phyloP scores from a whole-genome alignment of 2,113 vertebrate species.

The Semnornis frantzii region DNA sequence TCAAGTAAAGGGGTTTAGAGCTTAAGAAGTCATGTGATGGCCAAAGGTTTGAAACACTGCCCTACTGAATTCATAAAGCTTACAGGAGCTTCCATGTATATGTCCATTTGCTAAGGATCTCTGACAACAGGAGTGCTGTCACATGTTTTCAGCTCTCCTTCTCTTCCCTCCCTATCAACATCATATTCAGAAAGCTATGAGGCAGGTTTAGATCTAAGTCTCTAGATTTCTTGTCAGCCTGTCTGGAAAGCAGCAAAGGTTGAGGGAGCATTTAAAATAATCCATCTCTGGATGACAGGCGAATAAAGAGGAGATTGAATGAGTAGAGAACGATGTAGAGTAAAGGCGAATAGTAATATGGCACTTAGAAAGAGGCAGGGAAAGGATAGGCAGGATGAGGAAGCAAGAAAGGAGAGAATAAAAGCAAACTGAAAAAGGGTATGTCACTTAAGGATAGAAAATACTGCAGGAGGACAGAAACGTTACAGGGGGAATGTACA shows the following conservation, averaged over 20 bases:
- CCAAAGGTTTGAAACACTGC: neutral
- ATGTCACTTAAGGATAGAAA: neutral
- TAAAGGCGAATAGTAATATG: neutral
- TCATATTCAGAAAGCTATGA: constrained; percentile 18
- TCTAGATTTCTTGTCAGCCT: constrained; percentile 43
- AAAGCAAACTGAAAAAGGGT: neutral
- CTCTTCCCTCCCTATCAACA: neutral
- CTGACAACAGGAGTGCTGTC: neutral
- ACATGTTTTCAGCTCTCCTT: neutral
- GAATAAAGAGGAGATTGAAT: constrained; percentile 34
- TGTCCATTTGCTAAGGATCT: neutral
- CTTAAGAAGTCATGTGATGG: neutral
- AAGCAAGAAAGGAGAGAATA: neutral
- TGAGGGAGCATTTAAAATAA: constrained; percentile 59
- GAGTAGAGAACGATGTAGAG: neutral
- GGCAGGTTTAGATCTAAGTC: constrained; percentile 35
- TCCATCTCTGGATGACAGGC: constrained; percentile 44
- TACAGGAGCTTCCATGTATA: neutral
- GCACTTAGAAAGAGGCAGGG: neutral
- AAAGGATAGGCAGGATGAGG: neutral
- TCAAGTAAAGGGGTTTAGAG: neutral
- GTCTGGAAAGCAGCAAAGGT: constrained; percentile 37
- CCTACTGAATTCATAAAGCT: neutral
- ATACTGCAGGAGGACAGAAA: neutral
- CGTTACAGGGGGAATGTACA: neutral